A percentile compares a stretch with the other conserved stretches of the same genome.
phyloP scores from a whole-genome alignment of 2,797 vertebrate species.

The Gambusia yucatana region DNA sequence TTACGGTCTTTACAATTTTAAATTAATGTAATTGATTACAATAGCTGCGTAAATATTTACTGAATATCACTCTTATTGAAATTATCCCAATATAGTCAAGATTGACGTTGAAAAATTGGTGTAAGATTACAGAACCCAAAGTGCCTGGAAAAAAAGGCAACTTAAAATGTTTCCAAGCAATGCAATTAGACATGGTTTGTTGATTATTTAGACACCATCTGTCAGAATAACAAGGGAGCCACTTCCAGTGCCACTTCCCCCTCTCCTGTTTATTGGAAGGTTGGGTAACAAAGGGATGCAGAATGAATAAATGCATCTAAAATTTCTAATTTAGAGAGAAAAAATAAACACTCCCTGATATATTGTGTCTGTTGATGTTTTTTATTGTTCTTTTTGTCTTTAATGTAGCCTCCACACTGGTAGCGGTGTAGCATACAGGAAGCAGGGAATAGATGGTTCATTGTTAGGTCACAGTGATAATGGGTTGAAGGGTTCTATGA shows the following conservation, averaged over 20 bases:
- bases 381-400: background rate
- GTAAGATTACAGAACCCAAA: background rate
- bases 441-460: conserved; percentile 41
- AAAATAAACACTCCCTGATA: conserved; percentile 17
- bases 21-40: background rate
- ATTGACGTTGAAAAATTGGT: background rate
- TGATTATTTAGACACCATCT: conserved; percentile 45
- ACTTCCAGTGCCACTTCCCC: conserved; percentile 18
- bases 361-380: conserved; percentile 5
- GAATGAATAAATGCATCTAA: conserved; percentile 16
- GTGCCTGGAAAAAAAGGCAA: background rate
- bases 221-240: conserved; percentile 51
- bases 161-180: conserved; percentile 33
- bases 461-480: conserved; percentile 44
- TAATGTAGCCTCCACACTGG: background rate
- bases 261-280: conserved; percentile 22
- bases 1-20: background rate
- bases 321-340: conserved; percentile 16
- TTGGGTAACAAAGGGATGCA: conserved; percentile 1
- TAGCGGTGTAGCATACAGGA: conserved; percentile 6
- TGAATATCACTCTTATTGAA: background rate
- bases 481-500: conserved; percentile 41
- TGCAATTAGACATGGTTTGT: conserved; percentile 53
- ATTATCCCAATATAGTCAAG: background rate
- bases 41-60: background rate